phyloP scores from a whole-genome alignment of 2,888 invertebrate species.

The Sarcophaga rosellei region DNA sequence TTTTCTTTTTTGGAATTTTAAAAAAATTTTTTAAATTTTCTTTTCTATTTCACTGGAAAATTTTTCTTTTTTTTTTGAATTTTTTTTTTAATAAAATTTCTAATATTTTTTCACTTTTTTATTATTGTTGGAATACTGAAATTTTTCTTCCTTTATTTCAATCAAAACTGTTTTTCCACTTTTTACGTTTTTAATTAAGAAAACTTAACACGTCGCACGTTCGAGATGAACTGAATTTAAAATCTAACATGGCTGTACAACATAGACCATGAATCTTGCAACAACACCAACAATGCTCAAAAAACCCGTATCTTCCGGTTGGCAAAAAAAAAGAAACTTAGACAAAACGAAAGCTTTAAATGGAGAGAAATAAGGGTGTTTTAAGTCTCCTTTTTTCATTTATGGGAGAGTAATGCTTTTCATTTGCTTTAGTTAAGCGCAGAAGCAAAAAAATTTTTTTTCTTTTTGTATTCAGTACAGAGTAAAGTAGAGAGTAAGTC shows the following conservation, averaged over 20 bases:
- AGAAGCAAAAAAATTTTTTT: too few species aligned
- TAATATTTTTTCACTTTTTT: neutral
- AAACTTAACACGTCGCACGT: conserved; percentile 77
- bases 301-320: conserved; percentile 52
- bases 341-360: neutral
- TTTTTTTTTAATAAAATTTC: conserved; percentile 10
- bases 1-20: conserved; percentile 12
- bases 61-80: neutral
- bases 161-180: neutral
- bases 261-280: conserved; percentile 57
- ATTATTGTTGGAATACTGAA: neutral
- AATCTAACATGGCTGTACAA: conserved; percentile 53
- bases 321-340: neutral
- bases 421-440: too few species aligned
- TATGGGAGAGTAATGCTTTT: too few species aligned
- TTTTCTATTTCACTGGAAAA: neutral
- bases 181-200: conserved; percentile 52
- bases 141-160: too few species aligned
- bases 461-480: too few species aligned
- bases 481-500: conserved; percentile 22
- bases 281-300: conserved; percentile 34
- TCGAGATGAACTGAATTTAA: conserved; percentile 72
- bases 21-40: neutral
- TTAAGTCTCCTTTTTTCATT: neutral
- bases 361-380: conserved; percentile 8